Evolutionary conservation across 2,888 invertebrate species (phyloP), one percentile per base, ranked within the genome.

Genomic region (Deilephila elpenor): DNA sequence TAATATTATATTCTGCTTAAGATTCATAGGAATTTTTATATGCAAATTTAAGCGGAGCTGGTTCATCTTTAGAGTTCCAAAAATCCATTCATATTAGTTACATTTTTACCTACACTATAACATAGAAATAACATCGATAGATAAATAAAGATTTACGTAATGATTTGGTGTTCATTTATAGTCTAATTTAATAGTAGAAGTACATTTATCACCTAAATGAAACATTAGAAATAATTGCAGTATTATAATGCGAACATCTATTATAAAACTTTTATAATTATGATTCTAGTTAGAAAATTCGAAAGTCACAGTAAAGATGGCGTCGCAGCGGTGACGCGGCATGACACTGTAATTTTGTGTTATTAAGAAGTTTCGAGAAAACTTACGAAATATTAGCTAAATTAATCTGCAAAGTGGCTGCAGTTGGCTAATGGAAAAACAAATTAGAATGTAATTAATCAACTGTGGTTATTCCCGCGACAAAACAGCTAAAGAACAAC

Each of bases 251-350:
- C 71, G 70, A 70, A 72, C 60, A 73, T 62, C 70, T 59, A 73
- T 59, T 70, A 73, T 51, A 67, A 67, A 79, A 81, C 74, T 80
- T 83, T 79, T 75, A 79, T 74, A 74, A 75, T 77, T 76, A 75
- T 76, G 74, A 74, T 78, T 76, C 78, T 76, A 80, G 78, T 81
- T 82, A 83, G 83, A 84, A 85, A 84, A 84, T 81, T 84, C 76
- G 74, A 83, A 86, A 82, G 75, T 79, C 82, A 81, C 80, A 75
- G 76, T 67, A 51, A 67, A 67, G 67, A 67, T 67, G 67, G 51
- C 67, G 67, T 51, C 67, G 67, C 25, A 67, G 67, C 51, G 64
- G 67, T 67, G 67, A 67, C 51, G 67, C 67, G 67, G 67, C 67
- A 5, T 51, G 67, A 51, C 67, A 19, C 6, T 25, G 37, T 25